phyloP scores from a whole-genome alignment of 2,113 vertebrate genomes.

The Tragelaphus imberbis region DNA sequence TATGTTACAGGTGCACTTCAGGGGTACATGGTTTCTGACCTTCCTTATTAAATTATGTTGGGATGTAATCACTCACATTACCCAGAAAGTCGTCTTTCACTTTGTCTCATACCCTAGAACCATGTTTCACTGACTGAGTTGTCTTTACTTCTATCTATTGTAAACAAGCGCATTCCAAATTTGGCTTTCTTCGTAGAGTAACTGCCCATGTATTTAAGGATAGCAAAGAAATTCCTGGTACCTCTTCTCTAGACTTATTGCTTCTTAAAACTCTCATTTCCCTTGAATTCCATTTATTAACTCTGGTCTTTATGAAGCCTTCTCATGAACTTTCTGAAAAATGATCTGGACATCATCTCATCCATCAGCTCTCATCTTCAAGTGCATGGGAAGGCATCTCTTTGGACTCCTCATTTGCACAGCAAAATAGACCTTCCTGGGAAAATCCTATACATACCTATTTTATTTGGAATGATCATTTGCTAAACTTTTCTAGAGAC shows the following conservation, averaged over 20 bases:
- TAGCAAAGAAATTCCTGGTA: not conserved
- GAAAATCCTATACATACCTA: not conserved
- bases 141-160: rapidly evolving
- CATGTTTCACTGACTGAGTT: not conserved
- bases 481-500: not conserved
- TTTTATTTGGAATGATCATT: not conserved
- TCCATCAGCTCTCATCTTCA: not conserved
- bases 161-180: not conserved
- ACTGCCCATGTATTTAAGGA: not conserved
- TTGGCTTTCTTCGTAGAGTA: not conserved
- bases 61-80: not conserved
- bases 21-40: not conserved
- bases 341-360: not conserved
- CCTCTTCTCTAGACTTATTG: not conserved
- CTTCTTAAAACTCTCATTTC: not conserved
- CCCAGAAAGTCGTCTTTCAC: not conserved
- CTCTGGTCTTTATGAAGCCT: not conserved
- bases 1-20: not conserved
- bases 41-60: not conserved
- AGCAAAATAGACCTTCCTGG: not conserved
- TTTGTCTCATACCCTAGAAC: not conserved
- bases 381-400: not conserved
- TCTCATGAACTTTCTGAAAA: not conserved
- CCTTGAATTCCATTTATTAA: not conserved
- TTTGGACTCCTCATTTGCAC: not conserved